A percentile compares a stretch with the other conserved stretches of the same genome.
These are phyloP conservation scores for Lophius americanus DNA, from an alignment of 2,797 vertebrate genomes.

Conservation along the genomic window DNA sequence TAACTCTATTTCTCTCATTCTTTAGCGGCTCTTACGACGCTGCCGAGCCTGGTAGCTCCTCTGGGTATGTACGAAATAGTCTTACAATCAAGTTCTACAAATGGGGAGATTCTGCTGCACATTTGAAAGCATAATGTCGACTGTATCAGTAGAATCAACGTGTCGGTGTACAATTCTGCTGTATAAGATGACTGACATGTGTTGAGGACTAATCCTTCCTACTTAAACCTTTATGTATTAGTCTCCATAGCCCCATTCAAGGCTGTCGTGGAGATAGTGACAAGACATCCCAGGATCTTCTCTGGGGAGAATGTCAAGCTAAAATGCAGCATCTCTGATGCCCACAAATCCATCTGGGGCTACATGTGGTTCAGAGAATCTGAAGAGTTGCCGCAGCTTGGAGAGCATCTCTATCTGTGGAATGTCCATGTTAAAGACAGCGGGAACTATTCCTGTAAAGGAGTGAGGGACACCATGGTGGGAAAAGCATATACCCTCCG, in stretches of 20 bases:
- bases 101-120: not conserved
- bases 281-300: constrained; percentile 53
- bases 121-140: not conserved
- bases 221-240: not conserved
- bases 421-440: constrained; percentile 14
- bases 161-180: not conserved
- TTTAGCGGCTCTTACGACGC: constrained; percentile 58
- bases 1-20: not conserved
- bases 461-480: constrained; percentile 20
- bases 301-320: constrained; percentile 57
- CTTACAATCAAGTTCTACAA: not conserved
- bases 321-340: constrained; percentile 60
- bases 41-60: constrained; percentile 30
- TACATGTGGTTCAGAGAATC: constrained; percentile 69
- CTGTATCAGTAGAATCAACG: too few species aligned
- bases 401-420: constrained; percentile 17
- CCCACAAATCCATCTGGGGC: constrained; percentile 41
- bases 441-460: constrained; percentile 72
- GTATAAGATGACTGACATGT: not conserved
- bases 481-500: constrained; percentile 15
- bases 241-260: not conserved
- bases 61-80: constrained; percentile 54
- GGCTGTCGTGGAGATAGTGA: constrained; percentile 39
- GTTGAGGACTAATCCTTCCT: not conserved
- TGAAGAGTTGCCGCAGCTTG: not conserved